phyloP scores from a whole-genome alignment of 2,797 vertebrate genomes.

The Danio albolineatus region DNA sequence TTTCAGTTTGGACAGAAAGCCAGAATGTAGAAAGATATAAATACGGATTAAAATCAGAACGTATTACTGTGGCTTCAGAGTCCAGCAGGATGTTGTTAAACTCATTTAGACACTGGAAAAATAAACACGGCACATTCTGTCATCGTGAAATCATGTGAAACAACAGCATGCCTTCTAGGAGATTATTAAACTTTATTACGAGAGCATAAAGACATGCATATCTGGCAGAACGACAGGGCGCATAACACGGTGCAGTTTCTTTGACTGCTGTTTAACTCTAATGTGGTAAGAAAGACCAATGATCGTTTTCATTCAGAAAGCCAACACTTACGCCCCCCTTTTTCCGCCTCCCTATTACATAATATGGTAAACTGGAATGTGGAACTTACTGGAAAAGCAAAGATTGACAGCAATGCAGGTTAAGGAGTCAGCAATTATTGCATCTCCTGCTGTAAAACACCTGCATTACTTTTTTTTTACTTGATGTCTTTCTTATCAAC shows the following conservation, averaged over 20 bases:
- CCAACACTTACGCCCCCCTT: background rate
- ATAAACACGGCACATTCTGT: conserved; percentile 15
- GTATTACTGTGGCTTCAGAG: background rate
- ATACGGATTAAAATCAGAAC: no score
- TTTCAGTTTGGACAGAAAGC: no score
- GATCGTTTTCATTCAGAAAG: background rate
- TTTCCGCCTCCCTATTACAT: conserved; percentile 14
- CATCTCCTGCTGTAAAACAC: background rate
- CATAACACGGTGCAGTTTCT: no score
- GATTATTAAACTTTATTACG: background rate
- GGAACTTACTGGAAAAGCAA: conserved; percentile 10
- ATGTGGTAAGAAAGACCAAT: background rate
- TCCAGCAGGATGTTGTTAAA: conserved; percentile 1
- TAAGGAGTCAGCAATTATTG: background rate
- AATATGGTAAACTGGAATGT: conserved; percentile 6
- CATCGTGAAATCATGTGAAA: conserved; percentile 16
- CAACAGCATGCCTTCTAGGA: background rate
- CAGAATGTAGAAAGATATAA: no score
- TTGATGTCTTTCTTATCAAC: background rate
- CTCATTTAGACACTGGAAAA: background rate
- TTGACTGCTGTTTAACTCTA: background rate
- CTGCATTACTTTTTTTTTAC: background rate
- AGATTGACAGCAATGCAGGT: background rate
- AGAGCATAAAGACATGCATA: background rate
- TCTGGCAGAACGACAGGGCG: background rate